Evolutionary conservation across 2,797 vertebrate species (phyloP), one percentile per base, ranked within the genome.

Genomic region (Epinephelus awoara): DNA sequence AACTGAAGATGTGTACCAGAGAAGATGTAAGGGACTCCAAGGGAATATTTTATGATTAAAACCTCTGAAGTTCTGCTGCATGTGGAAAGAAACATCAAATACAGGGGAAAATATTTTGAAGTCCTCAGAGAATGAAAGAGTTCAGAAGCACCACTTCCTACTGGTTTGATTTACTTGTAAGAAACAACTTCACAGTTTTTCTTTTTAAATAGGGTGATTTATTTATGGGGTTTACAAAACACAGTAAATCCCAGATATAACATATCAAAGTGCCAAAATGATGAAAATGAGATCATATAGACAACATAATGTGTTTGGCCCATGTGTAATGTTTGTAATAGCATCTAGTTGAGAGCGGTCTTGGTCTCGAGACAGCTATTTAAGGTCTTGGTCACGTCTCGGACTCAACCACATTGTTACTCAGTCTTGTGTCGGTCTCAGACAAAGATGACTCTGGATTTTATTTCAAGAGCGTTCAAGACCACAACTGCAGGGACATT

Each of bases 81-180:
- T 58, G 27, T 7, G 19, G 23, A 25, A 29, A 6, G 42, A 29
- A 67, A 44, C 55, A 61, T 62, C 11, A 47, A 47, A 54, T 12
- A 21, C 25, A 25, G 27, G 15, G 14, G 13, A 46, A 17, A 17
- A 34, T 54, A 18, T 21, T 46, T 46, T 21, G 23, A 8, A 0
- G 50, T 38, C 42, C 27, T 47, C 11, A 3, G 47, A 52, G 23
- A 59, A 59, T 25, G 23, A 17, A 44, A n/a, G 10, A 46, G 56
- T 49, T 74, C 62, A 57, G 27, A 25, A 15, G 66, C 44, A 66
- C 29, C 8, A 21, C 64, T 52, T 17, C 42, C 47, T 62, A 7
- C 10, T 34, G 23, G 57, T 44, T 54, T 63, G 70, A 63, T 63
- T 54, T 21, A 54, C 21, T 27, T 50, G 4, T 46, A 15, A 58